Percentiles rank a stretch among this genome's conserved stretches.
Evolutionary conservation across 2,888 invertebrate species (phyloP).

Genomic region (Platerodrilus igneus): DNA sequence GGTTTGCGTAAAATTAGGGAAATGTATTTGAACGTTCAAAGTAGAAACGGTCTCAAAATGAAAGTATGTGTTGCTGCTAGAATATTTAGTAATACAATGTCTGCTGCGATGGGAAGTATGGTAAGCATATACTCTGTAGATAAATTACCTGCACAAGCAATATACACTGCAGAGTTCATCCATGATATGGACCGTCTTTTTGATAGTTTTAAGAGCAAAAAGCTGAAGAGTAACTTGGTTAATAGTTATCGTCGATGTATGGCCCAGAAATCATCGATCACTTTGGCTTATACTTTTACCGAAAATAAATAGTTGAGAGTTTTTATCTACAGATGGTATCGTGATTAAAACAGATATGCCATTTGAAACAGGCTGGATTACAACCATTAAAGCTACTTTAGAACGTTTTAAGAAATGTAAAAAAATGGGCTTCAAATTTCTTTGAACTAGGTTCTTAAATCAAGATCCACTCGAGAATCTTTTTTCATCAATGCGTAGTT

Average conservation of each 20-base stretch:
- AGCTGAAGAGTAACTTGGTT: constrained; percentile 7
- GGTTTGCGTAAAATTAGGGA: too few relatives aligned
- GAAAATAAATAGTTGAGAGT: constrained; percentile 14
- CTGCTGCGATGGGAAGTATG: constrained; percentile 1
- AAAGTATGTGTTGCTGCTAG: constrained; percentile 6
- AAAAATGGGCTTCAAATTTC: constrained; percentile 2
- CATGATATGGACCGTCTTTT: constrained; percentile 22
- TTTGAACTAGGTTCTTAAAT: constrained; percentile 7
- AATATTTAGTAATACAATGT: constrained; percentile 7
- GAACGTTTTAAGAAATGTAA: constrained; percentile 1
- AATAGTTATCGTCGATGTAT: constrained; percentile 18
- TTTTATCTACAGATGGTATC: constrained; percentile 5
- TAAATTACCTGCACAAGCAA: constrained; percentile 7
- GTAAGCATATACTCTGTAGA: not conserved
- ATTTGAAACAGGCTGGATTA: constrained; percentile 19
- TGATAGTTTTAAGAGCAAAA: constrained; percentile 19
- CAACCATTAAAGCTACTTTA: constrained; percentile 10
- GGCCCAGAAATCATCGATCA: constrained; percentile 11
- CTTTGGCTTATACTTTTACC: constrained; percentile 6
- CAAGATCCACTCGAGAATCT: constrained; percentile 17
- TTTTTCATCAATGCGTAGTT: constrained; percentile 15
- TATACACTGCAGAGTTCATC: constrained; percentile 17
- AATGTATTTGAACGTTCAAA: too few relatives aligned
- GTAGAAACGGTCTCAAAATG: constrained; percentile 8
- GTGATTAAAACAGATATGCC: constrained; percentile 15